phyloP scores from a whole-genome alignment of 2,888 invertebrate species.

The Pandemis corylana region DNA sequence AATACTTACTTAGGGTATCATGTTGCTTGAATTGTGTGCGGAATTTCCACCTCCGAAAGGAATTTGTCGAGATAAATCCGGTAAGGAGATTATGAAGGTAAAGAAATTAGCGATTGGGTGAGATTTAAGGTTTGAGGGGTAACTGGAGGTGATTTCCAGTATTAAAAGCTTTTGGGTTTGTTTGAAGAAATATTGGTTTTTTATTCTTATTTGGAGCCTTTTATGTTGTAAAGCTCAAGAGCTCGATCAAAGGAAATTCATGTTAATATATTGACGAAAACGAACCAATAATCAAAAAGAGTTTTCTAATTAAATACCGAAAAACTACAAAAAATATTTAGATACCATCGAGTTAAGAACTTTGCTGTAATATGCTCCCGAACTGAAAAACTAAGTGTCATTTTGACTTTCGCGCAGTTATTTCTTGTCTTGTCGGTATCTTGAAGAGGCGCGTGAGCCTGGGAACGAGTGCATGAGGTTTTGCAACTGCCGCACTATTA shows the following conservation, averaged over 20 bases:
- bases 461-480: slow-evolving; percentile 53
- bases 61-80: slow-evolving; percentile 51
- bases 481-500: slow-evolving; percentile 70
- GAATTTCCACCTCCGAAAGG: slow-evolving; percentile 57
- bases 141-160: slow-evolving; percentile 41
- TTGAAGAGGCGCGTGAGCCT: slow-evolving; percentile 50
- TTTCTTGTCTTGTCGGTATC: slow-evolving; percentile 7
- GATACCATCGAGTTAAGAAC: slow-evolving; percentile 9
- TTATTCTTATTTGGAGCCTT: slow-evolving; percentile 22
- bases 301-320: slow-evolving; percentile 11
- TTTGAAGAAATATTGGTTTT: slow-evolving; percentile 37
- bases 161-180: slow-evolving; percentile 35
- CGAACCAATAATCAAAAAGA: slow-evolving; percentile 16
- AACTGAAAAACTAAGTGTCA: slow-evolving; percentile 7
- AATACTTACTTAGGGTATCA: slow-evolving; percentile 74
- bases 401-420: slow-evolving; percentile 2
- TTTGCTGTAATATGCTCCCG: neutral
- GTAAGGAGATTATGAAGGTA: slow-evolving; percentile 51
- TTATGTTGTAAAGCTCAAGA: slow-evolving; percentile 28
- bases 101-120: slow-evolving; percentile 49
- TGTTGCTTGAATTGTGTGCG: slow-evolving; percentile 70
- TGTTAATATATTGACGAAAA: slow-evolving; percentile 31
- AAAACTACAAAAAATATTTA: slow-evolving; percentile 14
- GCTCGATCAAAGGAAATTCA: slow-evolving; percentile 28
- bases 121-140: slow-evolving; percentile 44